These are phyloP conservation scores for Alligator mississippiensis DNA, from an alignment of 2,113 vertebrate species.

Conservation along the genomic window DNA sequence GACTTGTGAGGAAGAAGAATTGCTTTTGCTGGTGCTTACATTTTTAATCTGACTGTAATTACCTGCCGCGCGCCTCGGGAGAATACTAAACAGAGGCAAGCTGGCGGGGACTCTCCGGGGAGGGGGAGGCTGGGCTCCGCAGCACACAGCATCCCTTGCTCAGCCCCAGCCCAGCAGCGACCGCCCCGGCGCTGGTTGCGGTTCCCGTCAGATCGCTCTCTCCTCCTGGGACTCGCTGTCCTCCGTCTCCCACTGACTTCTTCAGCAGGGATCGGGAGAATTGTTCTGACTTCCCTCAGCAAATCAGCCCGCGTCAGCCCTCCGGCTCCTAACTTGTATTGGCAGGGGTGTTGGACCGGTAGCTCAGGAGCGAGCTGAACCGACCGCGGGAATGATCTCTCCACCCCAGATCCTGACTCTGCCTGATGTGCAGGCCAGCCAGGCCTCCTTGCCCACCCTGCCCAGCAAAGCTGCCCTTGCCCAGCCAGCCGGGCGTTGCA, in stretches of 20 bases:
- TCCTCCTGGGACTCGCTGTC: too few relatives aligned
- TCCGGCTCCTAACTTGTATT: background rate
- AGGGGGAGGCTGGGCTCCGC: background rate
- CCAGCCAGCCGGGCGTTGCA: too few relatives aligned
- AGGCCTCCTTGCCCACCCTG: background rate
- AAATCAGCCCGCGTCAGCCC: too few relatives aligned
- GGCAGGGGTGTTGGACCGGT: too few relatives aligned
- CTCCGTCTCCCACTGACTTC: background rate
- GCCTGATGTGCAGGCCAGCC: background rate
- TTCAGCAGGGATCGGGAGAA: background rate
- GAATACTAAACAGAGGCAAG: background rate
- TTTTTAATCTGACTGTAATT: constrained; percentile 35
- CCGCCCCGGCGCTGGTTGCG: background rate
- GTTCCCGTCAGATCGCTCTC: background rate
- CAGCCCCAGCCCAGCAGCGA: background rate
- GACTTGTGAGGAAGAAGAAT: constrained; percentile 24
- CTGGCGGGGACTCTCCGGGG: background rate
- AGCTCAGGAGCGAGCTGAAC: background rate
- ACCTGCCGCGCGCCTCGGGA: background rate
- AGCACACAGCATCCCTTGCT: too few relatives aligned
- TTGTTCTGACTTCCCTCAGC: background rate
- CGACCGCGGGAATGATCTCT: too few relatives aligned
- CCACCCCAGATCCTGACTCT: too few relatives aligned
- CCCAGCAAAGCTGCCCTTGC: background rate
- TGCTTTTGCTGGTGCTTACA: background rate